These are phyloP conservation scores for Octopus bimaculoides DNA, from an alignment of 1,140 invertebrate genomes.

Conservation along the genomic window DNA sequence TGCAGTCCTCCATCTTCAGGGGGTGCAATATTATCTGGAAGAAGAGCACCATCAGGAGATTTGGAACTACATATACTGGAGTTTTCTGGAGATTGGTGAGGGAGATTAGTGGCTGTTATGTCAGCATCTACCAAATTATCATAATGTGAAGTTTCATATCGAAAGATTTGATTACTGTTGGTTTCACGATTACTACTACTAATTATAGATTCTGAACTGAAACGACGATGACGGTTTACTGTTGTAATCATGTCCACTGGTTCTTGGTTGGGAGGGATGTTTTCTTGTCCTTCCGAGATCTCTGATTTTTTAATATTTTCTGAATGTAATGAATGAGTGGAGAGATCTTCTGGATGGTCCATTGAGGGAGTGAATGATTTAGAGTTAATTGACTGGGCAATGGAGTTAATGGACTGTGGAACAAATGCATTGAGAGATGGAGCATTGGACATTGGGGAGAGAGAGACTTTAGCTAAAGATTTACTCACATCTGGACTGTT, in stretches of 20 bases:
- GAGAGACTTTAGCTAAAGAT: not conserved
- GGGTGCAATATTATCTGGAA: not conserved
- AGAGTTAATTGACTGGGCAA: conserved; percentile 6
- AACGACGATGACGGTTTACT: not conserved
- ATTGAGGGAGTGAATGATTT: conserved; percentile 2
- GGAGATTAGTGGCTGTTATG: not conserved
- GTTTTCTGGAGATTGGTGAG: conserved; percentile 7
- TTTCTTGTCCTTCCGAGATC: conserved; percentile 11
- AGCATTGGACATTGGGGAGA: conserved; percentile 1
- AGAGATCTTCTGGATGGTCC: conserved; percentile 9
- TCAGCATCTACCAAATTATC: not conserved
- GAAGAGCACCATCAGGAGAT: not conserved
- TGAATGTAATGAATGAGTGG: conserved; percentile 13
- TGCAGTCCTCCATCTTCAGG: not conserved
- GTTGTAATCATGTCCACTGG: conserved; percentile 1
- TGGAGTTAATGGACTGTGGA: conserved; percentile 3
- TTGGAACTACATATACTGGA: conserved; percentile 15
- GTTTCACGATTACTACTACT: not conserved
- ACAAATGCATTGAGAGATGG: conserved; percentile 9
- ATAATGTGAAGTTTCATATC: conserved; percentile 10
- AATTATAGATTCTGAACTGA: conserved; percentile 8
- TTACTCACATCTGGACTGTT: not conserved
- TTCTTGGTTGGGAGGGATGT: conserved; percentile 6
- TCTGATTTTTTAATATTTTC: conserved; percentile 5
- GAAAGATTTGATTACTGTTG: not conserved